Evolutionary conservation across 2,113 vertebrate genomes (phyloP).

Genomic region (zebrafish (Danio rerio)): GRCz12tu NC_133180.1:4753001-4753500

Average conservation of each 20-base stretch:
- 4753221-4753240: not conserved
- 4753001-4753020: conserved; percentile 80
- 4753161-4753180: not conserved
- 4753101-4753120: not conserved
- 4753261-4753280: conserved; percentile 70
- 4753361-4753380: conserved; percentile 80
- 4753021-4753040: conserved; percentile 77
- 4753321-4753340: conserved; percentile 78
- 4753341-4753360: conserved; percentile 76
- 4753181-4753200: not conserved
- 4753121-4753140: not conserved
- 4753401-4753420: too few relatives aligned
- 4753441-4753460: too few relatives aligned
- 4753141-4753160: not conserved
- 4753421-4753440: too few relatives aligned
- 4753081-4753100: not conserved
- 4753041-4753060: conserved; percentile 68
- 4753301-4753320: conserved; percentile 80
- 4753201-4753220: not conserved
- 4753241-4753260: conserved; percentile 80
- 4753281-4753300: conserved; percentile 73
- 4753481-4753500: too few relatives aligned
- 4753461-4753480: too few relatives aligned
- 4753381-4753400: conserved; percentile 40
- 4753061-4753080: not conserved